phyloP scores from a whole-genome alignment of 2,113 vertebrate species.

The Macrotis lagotis region DNA sequence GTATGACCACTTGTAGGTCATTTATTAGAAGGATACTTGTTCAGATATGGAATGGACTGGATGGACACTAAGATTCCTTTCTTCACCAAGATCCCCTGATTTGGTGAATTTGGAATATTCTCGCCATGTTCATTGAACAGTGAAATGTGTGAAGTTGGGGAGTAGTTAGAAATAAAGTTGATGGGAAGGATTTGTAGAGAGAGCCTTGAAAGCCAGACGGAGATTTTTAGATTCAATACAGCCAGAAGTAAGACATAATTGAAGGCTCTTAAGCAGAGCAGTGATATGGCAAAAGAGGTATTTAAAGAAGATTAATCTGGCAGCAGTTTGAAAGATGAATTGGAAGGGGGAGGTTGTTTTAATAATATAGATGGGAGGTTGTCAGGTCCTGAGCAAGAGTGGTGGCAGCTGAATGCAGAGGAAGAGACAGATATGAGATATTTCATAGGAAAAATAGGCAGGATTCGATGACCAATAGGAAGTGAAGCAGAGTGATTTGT shows the following conservation, averaged over 20 bases:
- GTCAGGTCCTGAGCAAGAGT: background rate
- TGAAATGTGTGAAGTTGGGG: background rate
- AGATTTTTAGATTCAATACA: background rate
- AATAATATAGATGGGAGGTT: background rate
- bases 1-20: background rate
- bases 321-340: background rate
- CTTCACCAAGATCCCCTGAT: background rate
- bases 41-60: background rate
- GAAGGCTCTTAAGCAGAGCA: background rate
- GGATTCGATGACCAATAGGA: background rate
- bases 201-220: background rate
- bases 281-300: background rate
- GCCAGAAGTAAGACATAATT: background rate
- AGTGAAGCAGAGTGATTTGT: background rate
- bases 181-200: background rate
- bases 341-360: background rate
- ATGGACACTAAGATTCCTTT: background rate
- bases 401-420: background rate
- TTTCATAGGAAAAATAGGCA: background rate
- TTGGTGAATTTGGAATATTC: background rate
- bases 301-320: conserved; percentile 1
- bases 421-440: background rate
- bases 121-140: background rate
- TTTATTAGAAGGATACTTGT: background rate
- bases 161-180: background rate